phyloP scores from a whole-genome alignment of 2,113 vertebrate genomes.

The Eublepharis macularius region DNA sequence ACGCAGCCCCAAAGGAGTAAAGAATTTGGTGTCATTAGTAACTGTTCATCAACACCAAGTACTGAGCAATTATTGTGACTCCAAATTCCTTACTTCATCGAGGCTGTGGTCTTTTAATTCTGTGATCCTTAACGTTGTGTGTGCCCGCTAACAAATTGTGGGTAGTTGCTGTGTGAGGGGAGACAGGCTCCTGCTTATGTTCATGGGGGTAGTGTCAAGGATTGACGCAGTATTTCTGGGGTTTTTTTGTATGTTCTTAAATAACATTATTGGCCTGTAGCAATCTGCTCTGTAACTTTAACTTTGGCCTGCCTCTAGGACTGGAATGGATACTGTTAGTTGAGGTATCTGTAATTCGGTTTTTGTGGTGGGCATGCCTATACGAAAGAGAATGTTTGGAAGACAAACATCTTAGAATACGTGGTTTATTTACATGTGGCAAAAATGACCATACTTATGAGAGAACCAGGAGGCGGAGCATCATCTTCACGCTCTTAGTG shows the following conservation, averaged over 20 bases:
- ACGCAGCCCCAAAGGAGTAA: not conserved
- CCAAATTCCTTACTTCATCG: no score
- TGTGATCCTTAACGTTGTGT: not conserved
- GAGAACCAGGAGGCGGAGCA: not conserved
- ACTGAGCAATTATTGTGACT: no score
- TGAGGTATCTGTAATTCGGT: not conserved
- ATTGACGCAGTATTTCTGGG: not conserved
- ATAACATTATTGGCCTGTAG: not conserved
- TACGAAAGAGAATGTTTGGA: not conserved
- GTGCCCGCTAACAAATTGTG: not conserved
- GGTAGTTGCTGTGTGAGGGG: not conserved
- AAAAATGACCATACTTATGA: not conserved
- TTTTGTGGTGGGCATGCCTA: not conserved
- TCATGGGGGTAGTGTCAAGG: not conserved
- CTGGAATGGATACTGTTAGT: not conserved
- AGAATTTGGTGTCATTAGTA: not conserved
- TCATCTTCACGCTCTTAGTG: not conserved
- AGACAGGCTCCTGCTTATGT: not conserved
- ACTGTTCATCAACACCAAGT: no score
- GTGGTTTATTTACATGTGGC: not conserved
- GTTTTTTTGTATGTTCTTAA: not conserved
- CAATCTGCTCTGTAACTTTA: not conserved
- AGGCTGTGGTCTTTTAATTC: not conserved
- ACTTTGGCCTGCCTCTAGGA: not conserved
- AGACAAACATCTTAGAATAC: not conserved